Evolutionary conservation across 1,140 invertebrate species (phyloP).

Genomic region (Himalopsyche phryganea): DNA sequence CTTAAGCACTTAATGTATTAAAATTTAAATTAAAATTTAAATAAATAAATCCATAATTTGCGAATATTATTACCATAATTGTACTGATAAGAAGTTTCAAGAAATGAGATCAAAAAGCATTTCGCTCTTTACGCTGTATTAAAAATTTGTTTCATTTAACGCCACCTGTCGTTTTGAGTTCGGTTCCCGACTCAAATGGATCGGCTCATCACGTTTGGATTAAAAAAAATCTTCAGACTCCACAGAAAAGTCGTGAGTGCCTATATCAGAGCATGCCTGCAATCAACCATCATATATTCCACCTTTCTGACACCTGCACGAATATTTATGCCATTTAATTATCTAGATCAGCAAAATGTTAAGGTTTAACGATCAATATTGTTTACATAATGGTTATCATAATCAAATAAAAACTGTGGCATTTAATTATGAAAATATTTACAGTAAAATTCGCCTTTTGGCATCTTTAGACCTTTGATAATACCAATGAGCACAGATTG

Average conservation of each 20-base stretch:
- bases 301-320: conserved; percentile 28
- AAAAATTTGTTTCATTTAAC: conserved; percentile 8
- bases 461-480: too few relatives aligned
- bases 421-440: too few relatives aligned
- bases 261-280: conserved; percentile 17
- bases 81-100: too few relatives aligned
- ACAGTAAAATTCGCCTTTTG: too few relatives aligned
- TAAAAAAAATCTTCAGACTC: conserved; percentile 20
- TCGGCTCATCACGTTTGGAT: conserved; percentile 28
- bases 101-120: not conserved
- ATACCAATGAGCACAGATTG: too few relatives aligned
- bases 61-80: too few relatives aligned
- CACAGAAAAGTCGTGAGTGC: conserved; percentile 16
- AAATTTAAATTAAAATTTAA: too few relatives aligned
- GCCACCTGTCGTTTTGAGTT: conserved; percentile 14
- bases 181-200: conserved; percentile 19
- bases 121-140: not conserved
- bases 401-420: too few relatives aligned
- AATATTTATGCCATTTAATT: conserved; percentile 23
- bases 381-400: too few relatives aligned
- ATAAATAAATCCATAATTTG: too few relatives aligned
- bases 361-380: conserved; percentile 9
- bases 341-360: conserved; percentile 27
- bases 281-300: conserved; percentile 24
- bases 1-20: too few relatives aligned